A percentile compares a stretch with the other conserved stretches of the same genome.
phyloP scores from a whole-genome alignment of 2,113 vertebrate genomes.

The Mesocricetus auratus region DNA sequence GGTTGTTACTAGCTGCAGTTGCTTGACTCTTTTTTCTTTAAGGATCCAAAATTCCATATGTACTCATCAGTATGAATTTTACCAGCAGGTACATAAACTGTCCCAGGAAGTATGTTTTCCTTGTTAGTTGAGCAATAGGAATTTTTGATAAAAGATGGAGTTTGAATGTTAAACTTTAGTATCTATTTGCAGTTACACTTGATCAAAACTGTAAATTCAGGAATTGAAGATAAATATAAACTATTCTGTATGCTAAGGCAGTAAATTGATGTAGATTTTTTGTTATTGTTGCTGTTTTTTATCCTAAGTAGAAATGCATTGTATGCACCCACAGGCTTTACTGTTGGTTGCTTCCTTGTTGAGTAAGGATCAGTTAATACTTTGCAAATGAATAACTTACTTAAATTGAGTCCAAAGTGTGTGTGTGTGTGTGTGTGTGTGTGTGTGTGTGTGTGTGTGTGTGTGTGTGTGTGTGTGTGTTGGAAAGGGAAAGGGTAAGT shows the following conservation, averaged over 20 bases:
- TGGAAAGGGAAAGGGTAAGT: neutral
- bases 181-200: neutral
- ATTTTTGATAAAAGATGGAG: neutral
- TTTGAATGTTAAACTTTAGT: constrained; percentile 19
- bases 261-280: neutral
- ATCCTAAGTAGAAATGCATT: neutral
- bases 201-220: neutral
- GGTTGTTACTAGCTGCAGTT: neutral
- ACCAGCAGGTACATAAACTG: neutral
- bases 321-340: neutral
- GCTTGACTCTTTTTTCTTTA: constrained; percentile 28
- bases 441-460: neutral
- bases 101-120: neutral
- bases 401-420: neutral
- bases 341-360: neutral
- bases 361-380: neutral
- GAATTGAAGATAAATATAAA: constrained; percentile 24
- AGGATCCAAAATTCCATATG: neutral
- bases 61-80: constrained; percentile 18
- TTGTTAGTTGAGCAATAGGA: neutral
- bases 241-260: neutral
- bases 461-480: neutral
- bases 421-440: neutral
- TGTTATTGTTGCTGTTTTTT: neutral
- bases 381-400: neutral